These are phyloP conservation scores for Aporophyla nigra DNA, from an alignment of 2,888 invertebrate species.

Conservation along the genomic window DNA sequence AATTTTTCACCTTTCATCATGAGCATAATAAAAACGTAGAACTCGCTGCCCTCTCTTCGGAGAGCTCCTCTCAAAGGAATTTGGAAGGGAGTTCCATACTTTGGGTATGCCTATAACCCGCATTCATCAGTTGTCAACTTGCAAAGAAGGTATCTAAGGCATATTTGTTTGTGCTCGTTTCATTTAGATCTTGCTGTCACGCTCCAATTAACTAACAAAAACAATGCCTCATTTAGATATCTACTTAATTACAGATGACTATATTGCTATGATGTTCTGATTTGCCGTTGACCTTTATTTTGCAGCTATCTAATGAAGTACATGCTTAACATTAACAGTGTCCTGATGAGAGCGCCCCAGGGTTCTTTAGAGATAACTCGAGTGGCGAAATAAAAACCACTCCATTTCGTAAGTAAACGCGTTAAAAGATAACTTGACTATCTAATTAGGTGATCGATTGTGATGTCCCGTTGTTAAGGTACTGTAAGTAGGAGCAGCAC, in stretches of 20 bases:
- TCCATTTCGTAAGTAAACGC: constrained; percentile 76
- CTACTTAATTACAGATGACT: not conserved
- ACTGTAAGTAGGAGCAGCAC: constrained; percentile 49
- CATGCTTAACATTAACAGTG: constrained; percentile 36
- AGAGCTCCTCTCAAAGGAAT: no score
- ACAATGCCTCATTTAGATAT: not conserved
- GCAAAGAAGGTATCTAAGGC: not conserved
- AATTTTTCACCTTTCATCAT: not conserved
- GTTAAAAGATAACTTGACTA: constrained; percentile 77
- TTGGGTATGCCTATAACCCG: no score
- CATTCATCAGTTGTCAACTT: not conserved
- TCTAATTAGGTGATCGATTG: constrained; percentile 84
- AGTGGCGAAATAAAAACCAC: constrained; percentile 74
- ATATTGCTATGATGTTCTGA: not conserved
- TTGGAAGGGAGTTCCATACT: not conserved
- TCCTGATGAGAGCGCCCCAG: constrained; percentile 74
- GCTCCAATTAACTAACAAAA: not conserved
- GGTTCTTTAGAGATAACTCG: constrained; percentile 77
- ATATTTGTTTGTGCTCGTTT: not conserved
- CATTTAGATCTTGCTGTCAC: not conserved
- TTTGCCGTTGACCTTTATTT: constrained; percentile 27
- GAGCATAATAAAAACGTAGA: not conserved
- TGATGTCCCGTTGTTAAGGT: constrained; percentile 73
- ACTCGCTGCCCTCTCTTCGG: not conserved
- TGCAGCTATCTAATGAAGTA: constrained; percentile 25